Conservation (phyloP, 2,888 invertebrate species). For the Nymphalis c-album region DNA sequence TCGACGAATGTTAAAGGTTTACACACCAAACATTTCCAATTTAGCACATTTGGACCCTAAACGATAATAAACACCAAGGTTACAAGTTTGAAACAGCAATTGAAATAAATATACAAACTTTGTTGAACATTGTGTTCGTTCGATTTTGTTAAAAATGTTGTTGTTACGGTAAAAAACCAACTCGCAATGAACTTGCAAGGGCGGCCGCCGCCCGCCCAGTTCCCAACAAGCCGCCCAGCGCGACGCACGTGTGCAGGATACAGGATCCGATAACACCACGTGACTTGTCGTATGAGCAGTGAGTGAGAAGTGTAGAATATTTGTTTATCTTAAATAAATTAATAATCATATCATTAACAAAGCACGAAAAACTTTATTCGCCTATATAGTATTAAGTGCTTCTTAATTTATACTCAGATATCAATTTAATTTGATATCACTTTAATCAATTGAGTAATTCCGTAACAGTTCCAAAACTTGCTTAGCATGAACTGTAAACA, state of each 20-base stretch:
- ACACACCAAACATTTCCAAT: not conserved
- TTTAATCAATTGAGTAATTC: not conserved
- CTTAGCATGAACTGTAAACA: not conserved
- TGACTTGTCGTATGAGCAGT: conserved; percentile 29
- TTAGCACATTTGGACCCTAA: not conserved
- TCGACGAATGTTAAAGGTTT: too few species aligned
- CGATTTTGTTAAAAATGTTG: conserved; percentile 23
- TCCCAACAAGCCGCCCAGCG: conserved; percentile 65
- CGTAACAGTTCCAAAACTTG: not conserved
- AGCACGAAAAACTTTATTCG: not conserved
- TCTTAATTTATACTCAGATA: not conserved
- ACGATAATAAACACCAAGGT: not conserved
- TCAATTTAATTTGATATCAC: not conserved
- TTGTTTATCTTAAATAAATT: conserved; percentile 8
- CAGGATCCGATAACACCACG: conserved; percentile 19
- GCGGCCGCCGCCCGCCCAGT: conserved; percentile 72
- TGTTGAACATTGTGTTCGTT: conserved; percentile 15
- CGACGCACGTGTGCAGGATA: conserved; percentile 52
- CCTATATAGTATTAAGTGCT: not conserved
- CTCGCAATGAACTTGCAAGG: conserved; percentile 75
- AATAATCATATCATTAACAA: conserved; percentile 1
- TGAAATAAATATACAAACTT: not conserved
- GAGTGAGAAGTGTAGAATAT: conserved; percentile 27
- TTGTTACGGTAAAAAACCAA: conserved; percentile 38
- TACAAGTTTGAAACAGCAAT: not conserved